Conservation (phyloP, 2,797 vertebrate genomes). For the Linurgus olivaceus region DNA sequence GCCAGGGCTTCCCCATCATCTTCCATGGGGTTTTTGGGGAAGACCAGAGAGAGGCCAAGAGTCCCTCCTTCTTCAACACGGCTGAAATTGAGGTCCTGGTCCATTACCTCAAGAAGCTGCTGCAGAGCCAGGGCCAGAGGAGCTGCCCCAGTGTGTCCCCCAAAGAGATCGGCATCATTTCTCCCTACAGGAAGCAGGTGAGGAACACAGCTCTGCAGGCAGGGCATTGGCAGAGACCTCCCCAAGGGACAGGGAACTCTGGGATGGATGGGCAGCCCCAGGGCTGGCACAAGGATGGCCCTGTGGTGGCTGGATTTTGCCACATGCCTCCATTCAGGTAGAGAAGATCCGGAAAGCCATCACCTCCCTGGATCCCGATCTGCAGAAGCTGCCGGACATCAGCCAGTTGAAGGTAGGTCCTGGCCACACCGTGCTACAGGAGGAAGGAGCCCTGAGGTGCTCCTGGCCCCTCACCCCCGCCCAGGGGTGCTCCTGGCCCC, state of each 20-base stretch:
- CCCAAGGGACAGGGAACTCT: not conserved
- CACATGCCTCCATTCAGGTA: constrained; percentile 75
- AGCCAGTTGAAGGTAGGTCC: constrained; percentile 80
- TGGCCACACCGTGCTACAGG: not conserved
- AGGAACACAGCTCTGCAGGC: not conserved
- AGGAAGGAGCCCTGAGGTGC: not conserved
- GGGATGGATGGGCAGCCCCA: not conserved
- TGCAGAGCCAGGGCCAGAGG: constrained; percentile 78
- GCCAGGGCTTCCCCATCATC: constrained; percentile 89
- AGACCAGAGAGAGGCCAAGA: constrained; percentile 83
- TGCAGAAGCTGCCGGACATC: constrained; percentile 73
- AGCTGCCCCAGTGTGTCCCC: constrained; percentile 73
- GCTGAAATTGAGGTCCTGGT: constrained; percentile 85
- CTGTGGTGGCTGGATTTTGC: not conserved
- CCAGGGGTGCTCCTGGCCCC: not conserved
- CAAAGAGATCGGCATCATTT: constrained; percentile 87
- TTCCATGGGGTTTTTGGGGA: constrained; percentile 87
- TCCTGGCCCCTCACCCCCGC: not conserved
- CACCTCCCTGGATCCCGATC: constrained; percentile 60
- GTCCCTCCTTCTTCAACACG: constrained; percentile 92
- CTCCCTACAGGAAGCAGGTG: constrained; percentile 97
- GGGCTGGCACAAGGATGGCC: not conserved
- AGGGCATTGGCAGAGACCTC: not conserved
- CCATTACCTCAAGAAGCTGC: constrained; percentile 83
- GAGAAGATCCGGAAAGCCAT: constrained; percentile 88